Conservation (phyloP, 2,797 vertebrate genomes). For the Poecile montanus region DNA sequence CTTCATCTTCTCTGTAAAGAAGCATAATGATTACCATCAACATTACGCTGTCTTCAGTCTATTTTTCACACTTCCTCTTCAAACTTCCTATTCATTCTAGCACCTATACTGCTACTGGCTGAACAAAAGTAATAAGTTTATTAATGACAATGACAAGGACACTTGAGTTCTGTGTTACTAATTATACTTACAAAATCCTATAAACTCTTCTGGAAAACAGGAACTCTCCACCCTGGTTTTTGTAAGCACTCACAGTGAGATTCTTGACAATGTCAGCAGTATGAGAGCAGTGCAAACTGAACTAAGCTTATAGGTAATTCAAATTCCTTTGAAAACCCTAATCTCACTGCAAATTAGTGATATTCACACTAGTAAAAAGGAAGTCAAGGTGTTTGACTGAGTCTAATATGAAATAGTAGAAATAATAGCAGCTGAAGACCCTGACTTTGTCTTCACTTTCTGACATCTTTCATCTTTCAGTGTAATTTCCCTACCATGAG, state of each 20-base stretch:
- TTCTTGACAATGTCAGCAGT: not conserved
- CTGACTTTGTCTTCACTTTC: not conserved
- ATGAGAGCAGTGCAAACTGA: not conserved
- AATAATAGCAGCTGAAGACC: not conserved
- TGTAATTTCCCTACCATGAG: not conserved
- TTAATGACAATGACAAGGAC: not conserved
- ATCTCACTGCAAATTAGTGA: not conserved
- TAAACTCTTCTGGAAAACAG: not conserved
- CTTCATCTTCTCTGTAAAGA: slow-evolving; percentile 44
- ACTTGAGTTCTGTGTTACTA: not conserved
- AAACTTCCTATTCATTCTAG: slow-evolving; percentile 21
- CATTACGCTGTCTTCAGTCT: not conserved
- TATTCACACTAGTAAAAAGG: not conserved
- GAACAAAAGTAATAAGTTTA: not conserved
- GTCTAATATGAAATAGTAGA: not conserved
- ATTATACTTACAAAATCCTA: not conserved
- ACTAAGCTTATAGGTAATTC: not conserved
- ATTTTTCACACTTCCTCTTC: slow-evolving; percentile 43
- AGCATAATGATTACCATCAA: slow-evolving; percentile 36
- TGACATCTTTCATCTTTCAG: not conserved
- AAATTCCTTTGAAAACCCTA: not conserved
- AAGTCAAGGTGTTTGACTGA: not conserved
- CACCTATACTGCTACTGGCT: not conserved
- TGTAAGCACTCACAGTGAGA: not conserved
- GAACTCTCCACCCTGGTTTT: not conserved